Conservation (phyloP, 1,140 invertebrate species). For the Rhopalosiphum padi region DNA sequence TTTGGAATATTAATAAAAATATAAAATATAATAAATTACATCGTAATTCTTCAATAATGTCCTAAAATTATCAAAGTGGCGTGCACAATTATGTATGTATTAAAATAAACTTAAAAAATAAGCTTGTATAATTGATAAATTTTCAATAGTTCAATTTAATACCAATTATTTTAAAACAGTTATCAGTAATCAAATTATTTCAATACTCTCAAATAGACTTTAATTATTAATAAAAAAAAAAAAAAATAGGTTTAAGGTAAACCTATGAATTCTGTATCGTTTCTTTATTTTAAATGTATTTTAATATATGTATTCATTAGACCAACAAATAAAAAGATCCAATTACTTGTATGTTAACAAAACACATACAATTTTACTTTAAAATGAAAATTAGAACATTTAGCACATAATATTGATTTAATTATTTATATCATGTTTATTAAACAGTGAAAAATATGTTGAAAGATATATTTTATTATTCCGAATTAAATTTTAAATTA, state of each 20-base stretch:
- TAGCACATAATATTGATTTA: background rate
- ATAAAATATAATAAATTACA: background rate
- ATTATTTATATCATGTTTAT: background rate
- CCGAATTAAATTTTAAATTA: background rate
- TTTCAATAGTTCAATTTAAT: too few species aligned
- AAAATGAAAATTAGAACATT: background rate
- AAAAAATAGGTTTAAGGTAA: background rate
- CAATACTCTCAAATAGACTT: background rate
- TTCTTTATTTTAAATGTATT: too few species aligned
- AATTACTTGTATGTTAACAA: background rate
- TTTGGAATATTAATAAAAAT: too few species aligned
- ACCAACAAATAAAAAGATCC: background rate
- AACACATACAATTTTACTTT: background rate
- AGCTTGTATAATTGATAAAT: background rate
- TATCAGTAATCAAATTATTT: background rate
- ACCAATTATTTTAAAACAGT: background rate
- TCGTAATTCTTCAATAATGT: background rate
- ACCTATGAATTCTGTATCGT: background rate
- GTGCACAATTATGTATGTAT: background rate
- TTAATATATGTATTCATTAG: background rate
- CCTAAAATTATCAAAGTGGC: background rate
- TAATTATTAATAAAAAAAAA: background rate
- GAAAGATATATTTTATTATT: too few species aligned
- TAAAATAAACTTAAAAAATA: background rate
- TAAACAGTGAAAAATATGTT: background rate